phyloP scores from a whole-genome alignment of 2,888 invertebrate species.

The Mactromeris polynyma region DNA sequence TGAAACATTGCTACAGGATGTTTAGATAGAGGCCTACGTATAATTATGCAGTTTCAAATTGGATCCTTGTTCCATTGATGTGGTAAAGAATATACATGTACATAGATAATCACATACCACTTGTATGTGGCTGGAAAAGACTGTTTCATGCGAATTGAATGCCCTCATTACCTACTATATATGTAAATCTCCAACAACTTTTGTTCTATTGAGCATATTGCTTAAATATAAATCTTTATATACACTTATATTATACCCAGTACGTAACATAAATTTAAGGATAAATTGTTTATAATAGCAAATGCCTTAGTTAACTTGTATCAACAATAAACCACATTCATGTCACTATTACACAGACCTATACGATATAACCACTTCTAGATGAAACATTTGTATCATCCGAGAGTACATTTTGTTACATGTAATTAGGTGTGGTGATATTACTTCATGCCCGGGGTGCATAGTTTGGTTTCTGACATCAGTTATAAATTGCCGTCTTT shows the following conservation, averaged over 20 bases:
- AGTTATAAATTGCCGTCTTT: slow-evolving; percentile 46
- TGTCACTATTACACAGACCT: not conserved
- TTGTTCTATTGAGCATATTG: no score
- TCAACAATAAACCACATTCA: not conserved
- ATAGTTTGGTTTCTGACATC: slow-evolving; percentile 28
- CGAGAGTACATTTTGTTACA: not conserved
- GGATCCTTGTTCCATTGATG: no score
- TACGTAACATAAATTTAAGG: not conserved
- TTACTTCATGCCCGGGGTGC: slow-evolving; percentile 36
- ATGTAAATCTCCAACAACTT: no score
- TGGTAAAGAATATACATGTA: no score
- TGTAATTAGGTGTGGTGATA: slow-evolving; percentile 2
- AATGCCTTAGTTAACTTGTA: not conserved
- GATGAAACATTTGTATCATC: not conserved
- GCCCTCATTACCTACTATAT: no score
- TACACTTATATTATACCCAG: not conserved
- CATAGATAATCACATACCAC: no score
- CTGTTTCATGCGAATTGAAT: no score
- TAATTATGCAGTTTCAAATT: no score
- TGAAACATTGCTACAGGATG: no score
- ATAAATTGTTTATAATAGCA: not conserved
- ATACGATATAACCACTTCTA: not conserved
- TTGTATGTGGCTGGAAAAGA: no score
- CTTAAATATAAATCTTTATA: not conserved
- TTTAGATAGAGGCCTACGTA: no score